phyloP scores from a whole-genome alignment of 2,113 vertebrate genomes.

The Serranochromis macrocephalus region DNA sequence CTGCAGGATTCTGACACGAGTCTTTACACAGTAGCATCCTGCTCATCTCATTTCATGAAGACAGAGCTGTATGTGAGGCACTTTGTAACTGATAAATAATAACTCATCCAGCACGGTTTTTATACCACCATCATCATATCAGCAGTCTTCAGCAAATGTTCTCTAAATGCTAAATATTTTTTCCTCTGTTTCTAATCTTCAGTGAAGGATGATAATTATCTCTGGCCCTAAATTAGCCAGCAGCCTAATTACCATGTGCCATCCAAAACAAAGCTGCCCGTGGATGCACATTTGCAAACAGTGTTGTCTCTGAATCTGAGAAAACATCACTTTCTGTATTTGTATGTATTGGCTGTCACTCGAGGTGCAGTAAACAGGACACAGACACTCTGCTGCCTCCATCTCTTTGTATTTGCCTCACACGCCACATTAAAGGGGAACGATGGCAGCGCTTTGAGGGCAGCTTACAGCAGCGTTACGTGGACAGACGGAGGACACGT shows the following conservation, averaged over 20 bases:
- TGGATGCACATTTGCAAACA: not conserved
- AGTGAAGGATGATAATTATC: constrained; percentile 2
- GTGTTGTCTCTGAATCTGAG: not conserved
- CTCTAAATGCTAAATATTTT: not conserved
- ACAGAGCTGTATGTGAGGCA: not conserved
- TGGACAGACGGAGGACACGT: not conserved
- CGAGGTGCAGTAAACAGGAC: not conserved
- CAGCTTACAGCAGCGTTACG: not conserved
- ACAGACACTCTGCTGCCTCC: not conserved
- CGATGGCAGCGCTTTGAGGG: not conserved
- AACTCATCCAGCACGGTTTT: not conserved
- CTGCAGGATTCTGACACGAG: not conserved
- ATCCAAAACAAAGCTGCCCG: constrained; percentile 14
- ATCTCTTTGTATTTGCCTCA: not conserved
- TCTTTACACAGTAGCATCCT: not conserved
- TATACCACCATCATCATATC: not conserved
- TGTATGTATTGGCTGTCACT: not conserved
- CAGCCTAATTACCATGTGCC: constrained; percentile 26
- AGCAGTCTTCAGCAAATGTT: not conserved
- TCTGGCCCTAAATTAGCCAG: not conserved
- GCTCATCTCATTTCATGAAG: not conserved
- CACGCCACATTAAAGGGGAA: not conserved
- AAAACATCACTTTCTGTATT: not conserved
- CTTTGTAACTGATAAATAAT: not conserved
- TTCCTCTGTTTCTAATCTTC: not conserved